Evolutionary conservation across 2,797 vertebrate genomes (phyloP), one percentile per base, ranked within the genome.

Genomic region (Mormyrops attenuatus): DNA sequence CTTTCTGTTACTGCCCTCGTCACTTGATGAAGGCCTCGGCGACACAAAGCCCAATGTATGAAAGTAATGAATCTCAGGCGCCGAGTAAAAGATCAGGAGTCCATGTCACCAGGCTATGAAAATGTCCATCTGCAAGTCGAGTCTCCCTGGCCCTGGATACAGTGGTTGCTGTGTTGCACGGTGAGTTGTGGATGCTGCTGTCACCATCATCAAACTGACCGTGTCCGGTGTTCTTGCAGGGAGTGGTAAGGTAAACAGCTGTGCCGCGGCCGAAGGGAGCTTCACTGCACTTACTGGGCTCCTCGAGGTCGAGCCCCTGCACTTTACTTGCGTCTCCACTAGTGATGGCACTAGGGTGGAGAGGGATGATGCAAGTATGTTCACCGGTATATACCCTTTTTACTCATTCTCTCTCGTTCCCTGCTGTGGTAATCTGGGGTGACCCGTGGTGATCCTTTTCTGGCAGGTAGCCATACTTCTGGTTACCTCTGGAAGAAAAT

Each of bases 281-380:
- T 99, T 99, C 94, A 99, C 98, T 5, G 98, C 99, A 3, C 95
- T 99, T 87, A 99, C 99, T 17, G 99, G 99, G 84, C 97, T 99
- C 82, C 94, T 99, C 84, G 99, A 99, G 95, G 99, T 99, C 86
- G 99, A 99, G 93, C 99, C 99, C 89, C 95, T 99, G 94, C 98
- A 99, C 95, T 99, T 99, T 94, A 98, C 97, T 91, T 99, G 99
- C 90, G 98, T 99, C 95, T 99, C 99, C 92, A 99, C 99, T 89
- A 99, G 99, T 93, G 99, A 99, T 91, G 99, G 99, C 91, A 99
- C 99, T 85, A 96, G 99, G 93, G 99, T 99, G 96, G 99, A 99
- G 94, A 97, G 98, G 94, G 99, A 99, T 92, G 98, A 99, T 93
- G 98, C 98, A 96, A 99, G 99, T 98, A 99, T 98, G 97, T 99